Evolutionary conservation across 2,797 vertebrate species (phyloP).

Genomic region (Gadopsis marmoratus): DNA sequence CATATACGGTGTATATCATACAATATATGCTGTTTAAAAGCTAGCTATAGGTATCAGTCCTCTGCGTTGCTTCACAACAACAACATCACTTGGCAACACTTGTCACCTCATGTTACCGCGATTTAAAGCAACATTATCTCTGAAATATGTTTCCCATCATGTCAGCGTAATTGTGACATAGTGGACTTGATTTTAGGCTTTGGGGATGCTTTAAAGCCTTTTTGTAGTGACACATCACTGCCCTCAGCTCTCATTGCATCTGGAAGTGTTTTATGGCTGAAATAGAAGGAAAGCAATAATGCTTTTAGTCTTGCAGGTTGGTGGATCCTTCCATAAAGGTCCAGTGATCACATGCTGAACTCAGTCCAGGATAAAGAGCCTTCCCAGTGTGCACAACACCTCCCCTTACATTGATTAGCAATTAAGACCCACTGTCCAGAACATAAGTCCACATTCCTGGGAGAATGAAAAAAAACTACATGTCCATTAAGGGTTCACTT

Average conservation of each 20-base stretch:
- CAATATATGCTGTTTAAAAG: background rate
- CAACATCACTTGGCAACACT: conserved; percentile 36
- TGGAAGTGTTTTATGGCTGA: conserved; percentile 40
- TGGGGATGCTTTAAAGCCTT: conserved; percentile 43
- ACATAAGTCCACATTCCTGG: conserved; percentile 75
- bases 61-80: conserved; percentile 7
- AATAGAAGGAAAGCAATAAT: conserved; percentile 52
- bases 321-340: conserved; percentile 45
- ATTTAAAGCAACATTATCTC: conserved; percentile 48
- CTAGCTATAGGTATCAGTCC: background rate
- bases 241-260: conserved; percentile 31
- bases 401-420: conserved; percentile 72
- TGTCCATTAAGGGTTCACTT: conserved; percentile 79
- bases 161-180: conserved; percentile 48
- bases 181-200: conserved; percentile 40
- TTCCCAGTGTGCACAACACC: conserved; percentile 50
- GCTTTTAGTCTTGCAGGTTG: conserved; percentile 46
- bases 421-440: conserved; percentile 74
- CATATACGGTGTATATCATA: background rate
- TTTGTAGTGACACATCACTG: conserved; percentile 39
- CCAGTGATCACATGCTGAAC: conserved; percentile 43
- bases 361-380: conserved; percentile 45
- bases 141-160: conserved; percentile 56
- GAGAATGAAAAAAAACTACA: conserved; percentile 55
- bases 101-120: conserved; percentile 40